Percentiles rank a stretch among this genome's conserved stretches.
phyloP scores from a whole-genome alignment of 2,797 vertebrate species.

The Ispidina lecontei region DNA sequence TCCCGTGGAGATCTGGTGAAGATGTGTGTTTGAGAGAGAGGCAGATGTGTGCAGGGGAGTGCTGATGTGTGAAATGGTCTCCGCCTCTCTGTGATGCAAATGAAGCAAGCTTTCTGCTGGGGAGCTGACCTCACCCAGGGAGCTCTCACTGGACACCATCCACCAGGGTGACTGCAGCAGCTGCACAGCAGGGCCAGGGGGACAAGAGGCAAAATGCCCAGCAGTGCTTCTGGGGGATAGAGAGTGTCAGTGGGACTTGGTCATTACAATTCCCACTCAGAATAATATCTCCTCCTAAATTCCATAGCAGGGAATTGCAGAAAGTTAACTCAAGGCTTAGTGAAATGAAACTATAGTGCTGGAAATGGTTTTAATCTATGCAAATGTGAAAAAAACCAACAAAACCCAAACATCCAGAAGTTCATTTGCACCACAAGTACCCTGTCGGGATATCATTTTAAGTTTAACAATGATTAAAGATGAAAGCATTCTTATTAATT shows the following conservation, averaged over 20 bases:
- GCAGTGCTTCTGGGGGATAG: not conserved
- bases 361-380: not conserved
- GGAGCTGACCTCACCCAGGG: not conserved
- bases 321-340: not conserved
- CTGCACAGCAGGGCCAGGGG: not conserved
- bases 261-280: not conserved
- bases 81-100: rapidly evolving
- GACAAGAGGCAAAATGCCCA: not conserved
- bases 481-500: not conserved
- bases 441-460: not conserved
- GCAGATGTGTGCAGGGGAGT: not conserved
- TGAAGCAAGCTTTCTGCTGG: not conserved
- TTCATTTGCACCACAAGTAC: not conserved
- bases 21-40: rapidly evolving
- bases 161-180: not conserved
- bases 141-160: not conserved
- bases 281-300: not conserved
- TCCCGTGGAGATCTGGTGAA: not conserved
- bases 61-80: not conserved
- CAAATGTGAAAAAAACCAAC: not conserved
- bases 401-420: not conserved
- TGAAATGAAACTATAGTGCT: not conserved
- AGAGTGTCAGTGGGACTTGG: not conserved
- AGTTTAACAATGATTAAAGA: not conserved
- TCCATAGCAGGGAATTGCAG: not conserved